Base-by-base conservation (phyloP, 1,140 invertebrate genomes). In the Bombus affinis region DNA sequence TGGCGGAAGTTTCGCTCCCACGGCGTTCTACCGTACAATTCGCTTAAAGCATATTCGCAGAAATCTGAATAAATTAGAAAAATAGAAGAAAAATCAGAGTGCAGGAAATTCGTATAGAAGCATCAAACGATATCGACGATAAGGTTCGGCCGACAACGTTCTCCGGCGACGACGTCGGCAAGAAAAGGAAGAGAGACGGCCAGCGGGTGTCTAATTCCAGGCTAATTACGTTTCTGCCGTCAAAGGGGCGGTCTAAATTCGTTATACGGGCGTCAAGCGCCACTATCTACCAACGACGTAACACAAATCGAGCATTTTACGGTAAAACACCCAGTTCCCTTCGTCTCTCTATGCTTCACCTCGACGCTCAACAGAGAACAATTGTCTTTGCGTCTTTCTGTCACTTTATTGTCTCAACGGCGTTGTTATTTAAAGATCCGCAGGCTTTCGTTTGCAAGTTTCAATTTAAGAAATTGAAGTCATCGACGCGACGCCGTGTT, bases 171-270 rank as follows among this genome's bases (percentile, higher is more conserved):
- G 37, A 28, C 53, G 68, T 73, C 39, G 42, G n/a, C 15, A 66
- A 28, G 74, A 88, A 89, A 92, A 91, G 90, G 83, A 88, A 80
- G 88, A 85, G 42, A 86, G 75, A 87, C 72, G 32, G 83, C 86
- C 87, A 88, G 87, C 81, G 90, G 89, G 88, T 90, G 90, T 93
- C 92, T 93, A 93, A 92, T 93, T 93, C 87, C 88, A 89, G 81
- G 86, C 87, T 94, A 94, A 94, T 94, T 91, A 91, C 88, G 90
- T 94, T 92, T 47, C 86, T 86, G 86, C 91, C 91, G 86, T 93
- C 91, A 93, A 93, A 94, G 90, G 89, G 89, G 86, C 86, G 90
- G 89, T 91, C 90, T 92, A 92, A 94, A 90, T 91, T 93, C 88
- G 89, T 93, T 93, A 92, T 62, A 81, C 71, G 42, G 86, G 77